Conservation (phyloP, 1,140 invertebrate species). For the Papilio aristodemus region DNA sequence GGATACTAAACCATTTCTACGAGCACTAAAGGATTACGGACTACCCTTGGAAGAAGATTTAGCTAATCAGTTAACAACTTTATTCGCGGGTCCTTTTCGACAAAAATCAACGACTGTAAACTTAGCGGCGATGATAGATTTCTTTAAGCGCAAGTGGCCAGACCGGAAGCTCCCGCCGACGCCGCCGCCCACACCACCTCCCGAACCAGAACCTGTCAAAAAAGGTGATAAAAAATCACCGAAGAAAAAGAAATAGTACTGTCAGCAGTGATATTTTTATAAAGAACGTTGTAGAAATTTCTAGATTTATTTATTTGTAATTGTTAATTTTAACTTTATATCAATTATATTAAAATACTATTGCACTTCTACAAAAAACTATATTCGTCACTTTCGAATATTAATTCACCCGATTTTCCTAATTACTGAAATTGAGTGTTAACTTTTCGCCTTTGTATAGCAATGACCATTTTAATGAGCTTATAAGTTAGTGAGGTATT, state of each 20-base stretch:
- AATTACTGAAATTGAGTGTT: too few relatives aligned
- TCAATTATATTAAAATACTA: slow-evolving; percentile 4
- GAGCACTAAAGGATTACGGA: slow-evolving; percentile 33
- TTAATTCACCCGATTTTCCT: too few relatives aligned
- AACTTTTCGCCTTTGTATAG: too few relatives aligned
- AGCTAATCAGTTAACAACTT: slow-evolving; percentile 36
- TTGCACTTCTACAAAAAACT: background rate
- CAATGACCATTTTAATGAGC: too few relatives aligned
- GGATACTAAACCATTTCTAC: slow-evolving; percentile 43
- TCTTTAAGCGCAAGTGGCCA: slow-evolving; percentile 53
- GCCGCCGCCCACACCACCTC: slow-evolving; percentile 49
- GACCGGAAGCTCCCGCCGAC: slow-evolving; percentile 53
- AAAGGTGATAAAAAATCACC: slow-evolving; percentile 29
- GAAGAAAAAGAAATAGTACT: slow-evolving; percentile 37
- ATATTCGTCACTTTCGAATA: background rate
- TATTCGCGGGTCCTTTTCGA: slow-evolving; percentile 42
- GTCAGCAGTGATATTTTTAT: slow-evolving; percentile 32
- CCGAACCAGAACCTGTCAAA: slow-evolving; percentile 36
- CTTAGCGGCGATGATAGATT: slow-evolving; percentile 43
- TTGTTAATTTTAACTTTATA: slow-evolving; percentile 24
- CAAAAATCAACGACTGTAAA: slow-evolving; percentile 46
- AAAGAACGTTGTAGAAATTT: background rate
- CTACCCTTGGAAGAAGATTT: slow-evolving; percentile 45
- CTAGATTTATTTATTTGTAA: slow-evolving; percentile 25
- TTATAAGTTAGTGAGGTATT: too few relatives aligned